Evolutionary conservation across 2,797 vertebrate genomes (phyloP), one percentile per base, ranked within the genome.

Genomic region (Tiaroga cobitis): DNA sequence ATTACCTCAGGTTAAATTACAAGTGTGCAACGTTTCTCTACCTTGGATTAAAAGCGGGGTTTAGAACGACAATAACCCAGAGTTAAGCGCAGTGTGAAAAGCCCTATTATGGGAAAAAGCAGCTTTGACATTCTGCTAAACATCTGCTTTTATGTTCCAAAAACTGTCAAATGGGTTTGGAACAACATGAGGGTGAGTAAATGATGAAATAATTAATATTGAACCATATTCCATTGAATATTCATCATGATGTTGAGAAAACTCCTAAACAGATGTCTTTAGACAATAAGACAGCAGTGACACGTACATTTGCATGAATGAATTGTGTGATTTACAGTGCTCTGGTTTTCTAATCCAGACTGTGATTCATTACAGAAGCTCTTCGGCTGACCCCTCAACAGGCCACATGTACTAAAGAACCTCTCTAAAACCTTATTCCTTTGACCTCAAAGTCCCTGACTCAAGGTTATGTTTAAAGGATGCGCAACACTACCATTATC

Each of bases 391-490:
- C 80, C 70, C 49, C 77, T 61, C 34, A 65, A n/a, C 59, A 59
- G 34, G 26, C 68, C 41, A n/a, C 56, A 11, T 80, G 80, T 54
- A 49, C 54, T 67, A 43, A 26, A 83, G 41, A 68, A n/a, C 46
- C 59, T 70, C 16, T 65, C n/a, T 6, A 67, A 67, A 80, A 74
- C 77, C 84, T 73, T 80, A 68, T 83, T 69, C 69, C 29, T 74
- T 78, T 61, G 61, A 87, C 83, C 82, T 69, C 26, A 68, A 54
- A 81, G 43, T 32, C 49, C 65, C 32, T 16, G 39, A 87, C 74
- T 83, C 79, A 88, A 65, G 82, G 80, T 81, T 73, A 67, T 21
- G 78, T 46, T 88, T 72, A 76, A 80, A 73, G 49, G 18, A 78
- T 77, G 80, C 24, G 2, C 49, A 84, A 49, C 49, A 69, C 56